These are phyloP conservation scores for Emydoidea blandingii DNA, from an alignment of 2,797 vertebrate species.

Conservation along the genomic window DNA sequence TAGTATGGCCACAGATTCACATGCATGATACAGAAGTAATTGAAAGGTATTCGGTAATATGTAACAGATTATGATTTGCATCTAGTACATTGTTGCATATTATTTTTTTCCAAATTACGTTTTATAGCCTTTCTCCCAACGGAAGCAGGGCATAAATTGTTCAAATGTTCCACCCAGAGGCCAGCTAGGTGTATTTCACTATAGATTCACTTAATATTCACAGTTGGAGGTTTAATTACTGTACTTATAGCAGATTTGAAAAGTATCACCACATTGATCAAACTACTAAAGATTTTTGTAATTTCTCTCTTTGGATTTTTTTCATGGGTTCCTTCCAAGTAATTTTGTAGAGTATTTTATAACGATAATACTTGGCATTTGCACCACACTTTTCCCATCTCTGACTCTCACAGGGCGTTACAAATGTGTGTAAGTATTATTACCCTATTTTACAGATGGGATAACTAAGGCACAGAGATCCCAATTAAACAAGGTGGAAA, in stretches of 20 bases:
- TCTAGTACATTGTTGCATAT: background rate
- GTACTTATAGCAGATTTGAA: constrained; percentile 21
- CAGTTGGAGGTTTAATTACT: background rate
- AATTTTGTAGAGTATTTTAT: background rate
- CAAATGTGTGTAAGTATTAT: background rate
- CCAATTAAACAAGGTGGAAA: background rate
- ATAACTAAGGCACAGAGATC: background rate
- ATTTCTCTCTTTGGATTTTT: background rate
- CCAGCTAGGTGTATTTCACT: constrained; percentile 53
- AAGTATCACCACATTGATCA: background rate
- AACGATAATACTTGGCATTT: background rate
- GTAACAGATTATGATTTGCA: constrained; percentile 17
- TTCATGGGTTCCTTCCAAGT: background rate
- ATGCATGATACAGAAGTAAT: background rate
- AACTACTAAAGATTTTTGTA: background rate
- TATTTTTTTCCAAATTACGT: background rate
- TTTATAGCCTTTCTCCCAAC: background rate
- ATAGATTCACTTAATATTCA: background rate
- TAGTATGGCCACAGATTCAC: background rate
- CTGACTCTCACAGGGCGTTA: background rate
- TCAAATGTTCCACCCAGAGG: constrained; percentile 63
- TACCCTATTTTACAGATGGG: background rate
- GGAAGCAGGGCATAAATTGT: background rate
- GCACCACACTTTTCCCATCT: rapidly evolving
- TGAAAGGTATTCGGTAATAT: background rate